Conservation (phyloP, 2,888 invertebrate species). For the Oxyscelio sp. region DNA sequence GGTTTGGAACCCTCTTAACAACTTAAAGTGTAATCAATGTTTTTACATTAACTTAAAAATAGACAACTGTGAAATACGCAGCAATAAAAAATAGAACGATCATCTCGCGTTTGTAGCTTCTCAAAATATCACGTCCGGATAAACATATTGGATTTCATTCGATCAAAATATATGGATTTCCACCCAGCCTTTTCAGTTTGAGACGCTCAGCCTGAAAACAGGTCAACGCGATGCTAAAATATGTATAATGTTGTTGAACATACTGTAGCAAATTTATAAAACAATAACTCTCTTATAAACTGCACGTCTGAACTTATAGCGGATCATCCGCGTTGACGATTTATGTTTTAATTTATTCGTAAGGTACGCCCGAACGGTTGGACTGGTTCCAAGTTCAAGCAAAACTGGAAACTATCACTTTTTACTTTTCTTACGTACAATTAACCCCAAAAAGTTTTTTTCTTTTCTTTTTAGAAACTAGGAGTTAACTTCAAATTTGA, state of each 20-base stretch:
- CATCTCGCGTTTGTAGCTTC: neutral
- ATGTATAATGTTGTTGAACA: constrained; percentile 42
- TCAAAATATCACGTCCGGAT: neutral
- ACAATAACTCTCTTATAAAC: constrained; percentile 31
- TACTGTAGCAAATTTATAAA: constrained; percentile 19
- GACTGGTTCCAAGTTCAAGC: constrained; percentile 2
- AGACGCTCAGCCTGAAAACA: constrained; percentile 16
- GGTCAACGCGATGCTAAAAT: constrained; percentile 36
- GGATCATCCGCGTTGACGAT: constrained; percentile 6
- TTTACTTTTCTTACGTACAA: no score
- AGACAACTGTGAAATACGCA: no score
- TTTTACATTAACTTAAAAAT: no score
- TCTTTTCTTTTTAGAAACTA: no score
- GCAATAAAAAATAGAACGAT: no score
- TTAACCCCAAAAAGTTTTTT: no score
- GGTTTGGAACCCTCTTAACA: no score
- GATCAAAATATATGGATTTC: neutral
- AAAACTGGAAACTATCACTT: no score
- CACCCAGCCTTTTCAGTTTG: neutral
- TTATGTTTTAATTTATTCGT: constrained; percentile 42
- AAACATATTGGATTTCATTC: constrained; percentile 2
- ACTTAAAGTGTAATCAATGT: no score
- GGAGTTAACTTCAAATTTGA: no score
- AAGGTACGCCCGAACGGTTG: neutral
- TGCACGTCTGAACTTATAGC: neutral